Base-by-base conservation (phyloP, 1,140 invertebrate species). In the Drosophila sulfurigaster region DNA sequence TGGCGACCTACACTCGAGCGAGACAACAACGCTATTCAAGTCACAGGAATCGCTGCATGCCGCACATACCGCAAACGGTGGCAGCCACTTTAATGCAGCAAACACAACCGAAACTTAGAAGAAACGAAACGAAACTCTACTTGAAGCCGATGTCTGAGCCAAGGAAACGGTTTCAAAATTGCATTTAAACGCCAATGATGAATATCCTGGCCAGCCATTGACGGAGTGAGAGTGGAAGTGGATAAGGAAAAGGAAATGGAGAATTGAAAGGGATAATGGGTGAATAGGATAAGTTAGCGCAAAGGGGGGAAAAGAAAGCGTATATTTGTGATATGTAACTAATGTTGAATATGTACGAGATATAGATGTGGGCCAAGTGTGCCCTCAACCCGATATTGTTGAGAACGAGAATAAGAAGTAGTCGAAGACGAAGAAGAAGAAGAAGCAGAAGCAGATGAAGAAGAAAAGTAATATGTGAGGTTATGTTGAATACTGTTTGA, bases 251-350 rank as follows among this genome's bases (percentile, higher is more conserved):
- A 1, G 11, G 48, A 1, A 15, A 52, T 0, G 2, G n/a, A 32
- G 5, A 38, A 10, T 10, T 10, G 35, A 38, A 10, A 11, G 35
- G 2, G 35, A 38, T 38, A 38, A 10, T 38, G 35, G 35, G 35
- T 3, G 35, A 25, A 10, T 38, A 38, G 48, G 35, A 56, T 46
- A 38, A 13, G 54, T 57, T 41, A 45, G 28, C 38, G 46, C 41
- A 38, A 11, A 15, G 41, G 52, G 45, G 28, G 49, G 43, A 59
- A 87, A 78, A 72, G 49, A 64, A 87, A 78, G 76, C 65, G 68
- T 65, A 67, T 67, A 76, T 86, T 87, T 87, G 82, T 87, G 82
- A 87, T 87, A 87, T 87, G 77, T 76, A 79, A 76, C 77, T 79
- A 79, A 72, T 80, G 79, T 58, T 82, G 80, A 82, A 82, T 82